Evolutionary conservation across 1,140 invertebrate species (phyloP), one percentile per base, ranked within the genome.

Genomic region (Xylocopa sonorina): DNA sequence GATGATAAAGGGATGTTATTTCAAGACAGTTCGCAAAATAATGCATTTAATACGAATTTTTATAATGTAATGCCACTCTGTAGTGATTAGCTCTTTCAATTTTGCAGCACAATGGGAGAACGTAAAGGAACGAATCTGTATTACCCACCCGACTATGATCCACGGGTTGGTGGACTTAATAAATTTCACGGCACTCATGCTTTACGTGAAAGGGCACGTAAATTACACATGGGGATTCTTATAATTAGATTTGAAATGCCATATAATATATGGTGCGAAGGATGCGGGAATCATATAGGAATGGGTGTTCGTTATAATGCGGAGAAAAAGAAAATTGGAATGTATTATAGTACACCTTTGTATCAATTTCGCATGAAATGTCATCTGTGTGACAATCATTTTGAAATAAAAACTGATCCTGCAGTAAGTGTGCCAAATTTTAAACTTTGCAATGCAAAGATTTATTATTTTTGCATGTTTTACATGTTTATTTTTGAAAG

Each of bases 171-270:
- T 82, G 98, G 97, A 9, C 94, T 99, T 1, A 99, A 99, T 90
- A 98, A 97, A 93, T 97, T 97, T 92, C 94, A 96, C 89, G 99
- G 99, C 29, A 98, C 97, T 24, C 99, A 99, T 95, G 98, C 99
- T 0, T 92, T 99, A 34, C 95, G 99, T 55, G 99, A 99, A 93
- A 94, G 99, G 84, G 99, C 98, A 1, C 93, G 96, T 29, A 99
- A 99, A 93, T 94, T 99, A 0, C 96, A 98, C 87, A 94, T 98
- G 93, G 99, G 99, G 21, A 99, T 99, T 81, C 95, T 99, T 50
- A 98, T 99, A 62, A 99, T 99, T 82, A 95, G 99, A 73, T 99
- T 99, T 95, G 99, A 99, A 94, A 99, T 99, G 98, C 99, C 99
- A 1, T 99, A 99, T 88, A 99, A 99, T 93, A 99, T 99, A 83